phyloP scores from a whole-genome alignment of 2,797 vertebrate species.

The Urocyon cinereoargenteus region DNA sequence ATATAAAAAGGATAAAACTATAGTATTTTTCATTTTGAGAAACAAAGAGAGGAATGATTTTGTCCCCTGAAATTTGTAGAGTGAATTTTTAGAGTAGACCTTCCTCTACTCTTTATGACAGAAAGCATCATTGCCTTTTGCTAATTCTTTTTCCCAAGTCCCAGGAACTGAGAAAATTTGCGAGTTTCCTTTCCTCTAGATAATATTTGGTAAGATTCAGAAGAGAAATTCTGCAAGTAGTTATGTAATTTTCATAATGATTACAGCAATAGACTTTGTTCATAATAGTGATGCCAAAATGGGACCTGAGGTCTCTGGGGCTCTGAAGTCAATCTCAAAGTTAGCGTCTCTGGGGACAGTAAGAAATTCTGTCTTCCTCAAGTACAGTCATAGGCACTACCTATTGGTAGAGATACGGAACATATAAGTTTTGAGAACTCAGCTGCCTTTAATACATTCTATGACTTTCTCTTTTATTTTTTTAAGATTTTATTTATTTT shows the following conservation, averaged over 20 bases:
- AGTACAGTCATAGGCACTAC: neutral
- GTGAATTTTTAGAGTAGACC: neutral
- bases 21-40: neutral
- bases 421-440: neutral
- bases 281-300: neutral
- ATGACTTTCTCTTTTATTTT: no score
- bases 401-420: neutral
- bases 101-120: neutral
- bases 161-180: neutral
- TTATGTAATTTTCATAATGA: neutral
- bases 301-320: neutral
- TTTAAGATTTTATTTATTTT: no score
- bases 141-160: neutral
- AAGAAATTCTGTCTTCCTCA: neutral
- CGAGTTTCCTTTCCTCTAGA: neutral
- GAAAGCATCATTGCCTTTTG: neutral
- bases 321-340: neutral
- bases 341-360: neutral
- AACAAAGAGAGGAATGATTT: neutral
- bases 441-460: neutral
- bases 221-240: neutral
- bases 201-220: neutral
- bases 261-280: neutral
- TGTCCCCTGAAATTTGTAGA: neutral
- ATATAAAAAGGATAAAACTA: neutral